Base-by-base conservation (phyloP, 2,797 vertebrate genomes). In the Etheostoma perlongum region DNA sequence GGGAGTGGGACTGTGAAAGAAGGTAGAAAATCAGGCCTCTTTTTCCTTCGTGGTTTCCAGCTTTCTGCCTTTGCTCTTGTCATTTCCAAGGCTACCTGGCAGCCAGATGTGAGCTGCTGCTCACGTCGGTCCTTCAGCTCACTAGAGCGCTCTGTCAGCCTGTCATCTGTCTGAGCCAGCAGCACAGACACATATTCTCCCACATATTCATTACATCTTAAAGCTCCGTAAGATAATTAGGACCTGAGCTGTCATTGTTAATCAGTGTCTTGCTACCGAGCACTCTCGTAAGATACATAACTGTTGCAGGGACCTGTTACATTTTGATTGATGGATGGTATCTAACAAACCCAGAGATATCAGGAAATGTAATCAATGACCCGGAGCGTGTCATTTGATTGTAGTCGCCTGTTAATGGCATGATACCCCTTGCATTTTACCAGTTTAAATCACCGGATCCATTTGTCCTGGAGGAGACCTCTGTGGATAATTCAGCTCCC, bases 11-110 rank as follows among this genome's bases (percentile, higher is more conserved):
- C 72, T 27, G 36, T 52, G 67, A 74, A 61, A 1, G 71, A 83
- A 80, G 63, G 68, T 78, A 70, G 74, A 88, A 83, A 52, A 68
- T 79, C 46, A 9, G 66, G 59, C 81, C 72, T 77, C 81, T 44
- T 54, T 8, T 72, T 72, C 67, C 75, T 85, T 85, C 82, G 85
- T 91, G 82, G 90, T 90, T 87, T 87, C 63, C 74, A 47, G 65
- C 63, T 77, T 67, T 61, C 63, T 67, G 73, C 55, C 14, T 63
- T 16, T 19, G 23, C 76, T 72, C 40, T 78, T 18, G 60, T 77
- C 61, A 69, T 88, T 83, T 86, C 85, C 84, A 85, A 30, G 79
- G 79, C 77, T 86, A 91, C 92, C 86, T 91, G 88, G 84, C 85
- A 83, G 77, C 81, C 89, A 91, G 84, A 90, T 88, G 84, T 88